phyloP scores from a whole-genome alignment of 2,888 invertebrate genomes.

The Molorchus minor region DNA sequence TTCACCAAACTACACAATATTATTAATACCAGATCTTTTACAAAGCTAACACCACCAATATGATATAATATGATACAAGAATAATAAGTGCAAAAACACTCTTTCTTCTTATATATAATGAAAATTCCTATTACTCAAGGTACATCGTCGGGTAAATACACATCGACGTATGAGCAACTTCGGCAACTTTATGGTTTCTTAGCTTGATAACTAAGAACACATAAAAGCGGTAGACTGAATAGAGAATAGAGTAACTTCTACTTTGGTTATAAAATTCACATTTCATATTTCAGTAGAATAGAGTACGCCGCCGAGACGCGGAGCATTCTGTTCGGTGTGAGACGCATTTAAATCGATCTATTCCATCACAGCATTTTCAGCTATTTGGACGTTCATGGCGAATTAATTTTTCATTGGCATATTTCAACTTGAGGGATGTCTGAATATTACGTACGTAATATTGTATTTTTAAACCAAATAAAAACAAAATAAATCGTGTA shows the following conservation, averaged over 20 bases:
- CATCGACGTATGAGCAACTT: neutral
- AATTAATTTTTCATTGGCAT: slow-evolving; percentile 23
- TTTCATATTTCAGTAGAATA: slow-evolving; percentile 9
- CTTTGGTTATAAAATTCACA: slow-evolving; percentile 23
- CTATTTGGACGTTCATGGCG: slow-evolving; percentile 16
- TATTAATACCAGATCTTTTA: too few relatives aligned
- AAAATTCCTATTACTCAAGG: too few relatives aligned
- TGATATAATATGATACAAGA: too few relatives aligned
- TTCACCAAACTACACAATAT: too few relatives aligned
- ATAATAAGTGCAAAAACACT: too few relatives aligned
- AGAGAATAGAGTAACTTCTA: slow-evolving; percentile 18
- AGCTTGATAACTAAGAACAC: slow-evolving; percentile 7
- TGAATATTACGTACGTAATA: too few relatives aligned
- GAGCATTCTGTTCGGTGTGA: neutral
- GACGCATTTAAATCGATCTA: slow-evolving; percentile 13
- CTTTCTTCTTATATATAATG: too few relatives aligned
- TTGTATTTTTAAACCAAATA: too few relatives aligned
- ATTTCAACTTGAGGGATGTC: too few relatives aligned
- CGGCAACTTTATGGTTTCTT: neutral
- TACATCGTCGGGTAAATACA: neutral
- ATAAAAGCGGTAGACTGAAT: slow-evolving; percentile 17
- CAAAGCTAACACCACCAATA: too few relatives aligned
- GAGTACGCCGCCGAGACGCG: slow-evolving; percentile 3
- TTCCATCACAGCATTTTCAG: slow-evolving; percentile 5
- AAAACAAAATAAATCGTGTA: too few relatives aligned